phyloP scores from a whole-genome alignment of 2,113 vertebrate genomes.

The Tachysurus vachellii region DNA sequence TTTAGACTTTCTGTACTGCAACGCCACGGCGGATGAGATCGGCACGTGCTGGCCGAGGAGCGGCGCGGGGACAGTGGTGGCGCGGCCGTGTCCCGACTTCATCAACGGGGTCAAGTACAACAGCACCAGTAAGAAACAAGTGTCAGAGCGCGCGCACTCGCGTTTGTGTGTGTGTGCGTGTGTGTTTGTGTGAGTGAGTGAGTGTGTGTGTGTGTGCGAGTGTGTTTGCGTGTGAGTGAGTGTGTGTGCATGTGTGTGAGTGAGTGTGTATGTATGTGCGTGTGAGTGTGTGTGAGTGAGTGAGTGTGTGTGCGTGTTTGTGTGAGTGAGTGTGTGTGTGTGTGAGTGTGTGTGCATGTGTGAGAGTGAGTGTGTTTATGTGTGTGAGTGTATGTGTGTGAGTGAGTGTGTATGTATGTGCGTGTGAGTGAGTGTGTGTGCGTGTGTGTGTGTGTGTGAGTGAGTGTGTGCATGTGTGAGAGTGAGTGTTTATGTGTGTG shows the following conservation, averaged over 20 bases:
- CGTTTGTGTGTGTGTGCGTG: not conserved
- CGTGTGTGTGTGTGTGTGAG: not conserved
- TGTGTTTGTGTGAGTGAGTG: not conserved
- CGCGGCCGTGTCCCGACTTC: slow-evolving; percentile 92
- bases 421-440: too few species aligned
- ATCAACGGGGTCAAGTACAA: slow-evolving; percentile 98
- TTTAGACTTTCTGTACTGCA: slow-evolving; percentile 84
- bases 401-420: too few species aligned
- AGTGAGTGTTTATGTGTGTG: not conserved
- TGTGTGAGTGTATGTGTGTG: too few species aligned
- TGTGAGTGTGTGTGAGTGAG: not conserved
- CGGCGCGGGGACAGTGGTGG: slow-evolving; percentile 82
- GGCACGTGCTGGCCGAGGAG: slow-evolving; percentile 97
- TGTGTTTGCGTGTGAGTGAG: not conserved
- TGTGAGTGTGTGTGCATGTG: too few species aligned
- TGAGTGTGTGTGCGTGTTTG: too few species aligned
- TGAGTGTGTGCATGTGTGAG: not conserved
- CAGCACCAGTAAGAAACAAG: slow-evolving; percentile 85
- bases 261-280: not conserved
- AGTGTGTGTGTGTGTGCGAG: not conserved
- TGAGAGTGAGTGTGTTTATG: too few species aligned
- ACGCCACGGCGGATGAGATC: slow-evolving; percentile 92
- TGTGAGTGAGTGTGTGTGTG: not conserved
- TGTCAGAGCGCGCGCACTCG: slow-evolving; percentile 14
- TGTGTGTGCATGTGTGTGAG: not conserved